phyloP scores from a whole-genome alignment of 2,797 vertebrate species.

The Euthynnus affinis region DNA sequence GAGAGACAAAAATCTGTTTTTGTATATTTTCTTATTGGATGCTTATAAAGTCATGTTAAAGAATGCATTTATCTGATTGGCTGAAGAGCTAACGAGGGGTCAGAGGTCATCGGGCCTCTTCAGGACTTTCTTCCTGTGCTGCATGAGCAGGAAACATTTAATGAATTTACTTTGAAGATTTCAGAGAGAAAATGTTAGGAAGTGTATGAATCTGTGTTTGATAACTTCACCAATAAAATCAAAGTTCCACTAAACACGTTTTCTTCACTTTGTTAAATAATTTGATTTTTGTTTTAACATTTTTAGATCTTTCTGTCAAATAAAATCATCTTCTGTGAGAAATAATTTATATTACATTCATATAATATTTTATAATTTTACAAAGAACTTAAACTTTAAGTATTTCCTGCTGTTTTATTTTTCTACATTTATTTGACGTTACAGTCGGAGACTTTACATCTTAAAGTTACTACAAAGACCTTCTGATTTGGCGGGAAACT shows the following conservation, averaged over 20 bases:
- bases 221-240: constrained; percentile 72
- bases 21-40: constrained; percentile 79
- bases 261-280: too few species aligned
- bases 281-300: too few species aligned
- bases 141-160: constrained; percentile 33
- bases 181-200: constrained; percentile 65
- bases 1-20: constrained; percentile 56
- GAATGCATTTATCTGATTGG: constrained; percentile 66
- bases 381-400: too few species aligned
- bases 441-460: too few species aligned
- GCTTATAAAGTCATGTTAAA: constrained; percentile 63
- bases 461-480: too few species aligned
- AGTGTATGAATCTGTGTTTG: constrained; percentile 76
- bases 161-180: constrained; percentile 41
- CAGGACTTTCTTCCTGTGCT: constrained; percentile 32
- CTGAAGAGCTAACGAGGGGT: constrained; percentile 43
- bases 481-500: too few species aligned
- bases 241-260: constrained; percentile 61
- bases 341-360: too few species aligned
- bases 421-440: too few species aligned
- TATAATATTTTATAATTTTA: too few species aligned
- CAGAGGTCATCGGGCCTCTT: constrained; percentile 44
- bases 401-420: too few species aligned
- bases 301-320: too few species aligned
- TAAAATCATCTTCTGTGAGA: too few species aligned